phyloP scores from a whole-genome alignment of 2,113 vertebrate genomes.

The Neogobius melanostomus region DNA sequence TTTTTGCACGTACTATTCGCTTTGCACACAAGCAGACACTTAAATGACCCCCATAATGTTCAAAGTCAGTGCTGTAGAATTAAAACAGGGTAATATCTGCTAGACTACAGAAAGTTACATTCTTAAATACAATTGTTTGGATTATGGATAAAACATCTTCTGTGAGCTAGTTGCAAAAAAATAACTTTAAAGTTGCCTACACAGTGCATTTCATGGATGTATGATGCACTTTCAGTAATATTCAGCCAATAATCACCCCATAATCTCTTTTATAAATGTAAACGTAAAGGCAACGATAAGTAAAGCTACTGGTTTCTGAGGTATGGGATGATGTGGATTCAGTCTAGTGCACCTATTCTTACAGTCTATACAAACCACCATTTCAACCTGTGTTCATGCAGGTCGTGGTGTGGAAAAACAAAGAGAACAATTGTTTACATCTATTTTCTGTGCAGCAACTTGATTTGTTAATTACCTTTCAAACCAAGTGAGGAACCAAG shows the following conservation, averaged over 20 bases:
- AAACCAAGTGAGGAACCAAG: slow-evolving; percentile 46
- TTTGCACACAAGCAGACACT: no score
- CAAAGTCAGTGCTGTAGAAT: background rate
- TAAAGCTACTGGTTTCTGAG: slow-evolving; percentile 63
- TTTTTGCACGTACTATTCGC: no score
- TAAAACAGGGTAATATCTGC: slow-evolving; percentile 13
- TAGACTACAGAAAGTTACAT: slow-evolving; percentile 17
- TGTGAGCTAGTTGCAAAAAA: slow-evolving; percentile 11
- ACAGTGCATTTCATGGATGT: slow-evolving; percentile 32
- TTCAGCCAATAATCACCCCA: slow-evolving; percentile 30
- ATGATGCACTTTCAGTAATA: slow-evolving; percentile 37
- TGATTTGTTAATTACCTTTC: slow-evolving; percentile 40
- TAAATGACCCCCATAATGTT: no score
- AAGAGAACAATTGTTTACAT: slow-evolving; percentile 40
- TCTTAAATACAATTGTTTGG: slow-evolving; percentile 22
- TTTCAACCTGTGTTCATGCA: slow-evolving; percentile 55
- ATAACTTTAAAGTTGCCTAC: slow-evolving; percentile 30
- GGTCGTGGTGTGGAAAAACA: slow-evolving; percentile 28
- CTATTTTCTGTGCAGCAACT: slow-evolving; percentile 32
- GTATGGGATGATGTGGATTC: slow-evolving; percentile 45
- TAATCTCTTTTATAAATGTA: slow-evolving; percentile 36
- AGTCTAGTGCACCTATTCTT: slow-evolving; percentile 33
- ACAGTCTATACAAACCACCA: slow-evolving; percentile 24
- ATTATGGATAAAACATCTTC: slow-evolving; percentile 16
- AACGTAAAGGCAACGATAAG: slow-evolving; percentile 63